Evolutionary conservation across 2,888 invertebrate species (phyloP), one percentile per base, ranked within the genome.

Genomic region (Rotaria sp.): DNA sequence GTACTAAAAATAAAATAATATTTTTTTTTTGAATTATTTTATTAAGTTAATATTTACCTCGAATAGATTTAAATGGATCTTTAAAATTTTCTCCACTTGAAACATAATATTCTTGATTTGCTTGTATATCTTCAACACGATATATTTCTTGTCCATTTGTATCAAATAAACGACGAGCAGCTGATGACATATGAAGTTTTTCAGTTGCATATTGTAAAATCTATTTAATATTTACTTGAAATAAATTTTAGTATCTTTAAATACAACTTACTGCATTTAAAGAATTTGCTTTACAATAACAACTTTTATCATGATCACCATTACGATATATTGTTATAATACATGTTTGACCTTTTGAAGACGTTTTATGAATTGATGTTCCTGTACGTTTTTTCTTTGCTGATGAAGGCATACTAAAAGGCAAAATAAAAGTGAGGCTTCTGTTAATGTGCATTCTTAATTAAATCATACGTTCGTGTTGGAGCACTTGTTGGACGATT

Each of bases 1-100:
- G 80, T 26, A 80, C 80, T 80, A 80, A 80, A 80, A n/a, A 59
- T 59, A 26, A 30, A 26, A n/a, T 13, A 8, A 50, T 50, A 50
- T 50, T 18, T 50, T 18, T 15, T 45, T 13, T 45, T 11, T 13
- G 8, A 45, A 45, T 45, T 13, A 3, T 13, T 15, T 50, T 4
- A 50, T 50, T 3, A 35, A 67, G 3, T 80, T 2, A 11, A 35
- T 35, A 15, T 1, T 80, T 80, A 80, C 80, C 15, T 80, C n/a
- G 38, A 45, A 80, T 80, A 38, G 80, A 13, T 45, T 45, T 26
- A 80, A 13, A 80, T 26, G 80, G 80, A 45, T 80, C n/a, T 80
- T 80, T 80, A 45, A 80, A 80, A 45, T 80, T 80, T 80, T 80
- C 80, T 45, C 80, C 80, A 45, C 45, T 80, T 13, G 80, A 80